These are phyloP conservation scores for Helogale parvula DNA, from an alignment of 2,113 vertebrate genomes.

Conservation along the genomic window DNA sequence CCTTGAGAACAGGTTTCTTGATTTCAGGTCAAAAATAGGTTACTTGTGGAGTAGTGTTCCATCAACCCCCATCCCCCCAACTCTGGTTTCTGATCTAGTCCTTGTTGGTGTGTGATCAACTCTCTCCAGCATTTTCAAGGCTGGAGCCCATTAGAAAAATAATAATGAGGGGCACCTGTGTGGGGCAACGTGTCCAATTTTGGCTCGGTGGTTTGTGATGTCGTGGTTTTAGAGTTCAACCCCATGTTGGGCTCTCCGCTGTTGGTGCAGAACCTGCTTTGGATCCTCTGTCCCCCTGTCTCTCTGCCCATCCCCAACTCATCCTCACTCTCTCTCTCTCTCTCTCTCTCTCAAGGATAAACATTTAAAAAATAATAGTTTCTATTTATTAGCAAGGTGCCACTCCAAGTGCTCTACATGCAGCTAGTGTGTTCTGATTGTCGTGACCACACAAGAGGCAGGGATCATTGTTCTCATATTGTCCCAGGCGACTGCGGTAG, in stretches of 20 bases:
- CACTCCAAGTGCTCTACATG: not conserved
- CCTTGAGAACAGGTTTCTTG: not conserved
- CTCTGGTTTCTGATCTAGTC: not conserved
- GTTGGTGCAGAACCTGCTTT: no score
- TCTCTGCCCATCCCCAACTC: no score
- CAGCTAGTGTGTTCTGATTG: not conserved
- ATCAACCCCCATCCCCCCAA: not conserved
- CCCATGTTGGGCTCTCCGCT: no score
- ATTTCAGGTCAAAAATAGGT: not conserved
- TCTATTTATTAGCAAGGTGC: conserved; percentile 7
- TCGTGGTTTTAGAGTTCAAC: no score
- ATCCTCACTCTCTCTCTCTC: no score
- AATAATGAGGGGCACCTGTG: not conserved
- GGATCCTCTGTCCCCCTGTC: no score
- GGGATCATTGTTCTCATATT: not conserved
- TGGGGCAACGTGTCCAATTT: no score
- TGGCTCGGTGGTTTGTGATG: no score
- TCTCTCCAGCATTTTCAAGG: not conserved
- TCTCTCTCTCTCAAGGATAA: no score
- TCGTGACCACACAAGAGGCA: not conserved
- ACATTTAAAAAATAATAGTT: not conserved
- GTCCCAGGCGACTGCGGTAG: not conserved
- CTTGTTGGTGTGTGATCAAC: not conserved
- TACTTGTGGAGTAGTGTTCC: not conserved
- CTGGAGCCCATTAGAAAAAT: not conserved